These are phyloP conservation scores for Leptoclinus maculatus DNA, from an alignment of 2,797 vertebrate species.

Conservation along the genomic window DNA sequence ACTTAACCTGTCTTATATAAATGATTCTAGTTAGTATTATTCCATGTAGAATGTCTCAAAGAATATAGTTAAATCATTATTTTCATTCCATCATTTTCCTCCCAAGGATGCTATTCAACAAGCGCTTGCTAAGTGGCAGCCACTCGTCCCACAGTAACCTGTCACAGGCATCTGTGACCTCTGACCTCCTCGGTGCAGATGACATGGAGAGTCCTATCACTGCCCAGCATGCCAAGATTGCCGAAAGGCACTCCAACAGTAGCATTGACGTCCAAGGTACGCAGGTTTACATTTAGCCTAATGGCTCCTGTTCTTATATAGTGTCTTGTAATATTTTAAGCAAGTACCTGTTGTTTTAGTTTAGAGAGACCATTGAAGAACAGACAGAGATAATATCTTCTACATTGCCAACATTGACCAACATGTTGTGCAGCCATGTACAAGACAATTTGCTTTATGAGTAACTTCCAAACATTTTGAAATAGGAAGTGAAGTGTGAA, in stretches of 20 bases:
- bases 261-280: constrained; percentile 91
- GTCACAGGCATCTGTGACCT: constrained; percentile 84
- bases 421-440: not conserved
- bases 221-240: constrained; percentile 83
- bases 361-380: not conserved
- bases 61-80: not conserved
- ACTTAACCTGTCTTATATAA: not conserved
- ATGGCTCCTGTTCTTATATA: not conserved
- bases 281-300: not conserved
- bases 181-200: constrained; percentile 87
- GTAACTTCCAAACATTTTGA: not conserved
- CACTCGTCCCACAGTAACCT: constrained; percentile 87
- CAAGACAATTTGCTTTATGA: not conserved
- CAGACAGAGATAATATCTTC: not conserved
- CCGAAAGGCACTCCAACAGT: constrained; percentile 90
- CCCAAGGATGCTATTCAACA: constrained; percentile 85
- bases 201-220: constrained; percentile 86
- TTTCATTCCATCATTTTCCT: constrained; percentile 18
- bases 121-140: constrained; percentile 82
- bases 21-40: not conserved
- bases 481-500: not conserved
- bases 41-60: not conserved
- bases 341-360: not conserved
- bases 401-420: not conserved
- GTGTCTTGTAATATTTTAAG: not conserved